Percentiles rank a stretch among this genome's conserved stretches.
These are phyloP conservation scores for Achatina immaculata DNA, from an alignment of 1,140 invertebrate species.

Conservation along the genomic window DNA sequence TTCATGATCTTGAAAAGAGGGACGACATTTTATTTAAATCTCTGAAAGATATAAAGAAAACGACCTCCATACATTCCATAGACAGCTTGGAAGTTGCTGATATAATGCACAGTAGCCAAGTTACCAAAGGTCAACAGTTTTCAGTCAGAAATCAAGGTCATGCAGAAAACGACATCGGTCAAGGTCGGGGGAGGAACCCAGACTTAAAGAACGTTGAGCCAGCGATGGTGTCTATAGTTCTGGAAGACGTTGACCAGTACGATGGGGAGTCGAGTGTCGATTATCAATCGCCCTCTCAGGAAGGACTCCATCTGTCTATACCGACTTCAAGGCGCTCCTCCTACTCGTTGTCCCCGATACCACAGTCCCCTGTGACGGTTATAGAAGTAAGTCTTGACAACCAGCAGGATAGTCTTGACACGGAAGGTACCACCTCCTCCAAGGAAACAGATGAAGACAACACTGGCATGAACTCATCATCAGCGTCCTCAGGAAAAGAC, in stretches of 20 bases:
- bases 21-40: too few species aligned
- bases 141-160: background rate
- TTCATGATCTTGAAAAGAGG: too few species aligned
- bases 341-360: constrained; percentile 55
- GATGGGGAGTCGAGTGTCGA: background rate
- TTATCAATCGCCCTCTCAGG: background rate
- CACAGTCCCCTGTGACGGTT: constrained; percentile 63
- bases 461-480: background rate
- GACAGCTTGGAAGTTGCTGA: constrained; percentile 62
- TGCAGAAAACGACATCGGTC: background rate
- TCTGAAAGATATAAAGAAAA: too few species aligned
- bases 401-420: constrained; percentile 60
- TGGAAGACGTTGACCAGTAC: constrained; percentile 47
- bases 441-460: constrained; percentile 39
- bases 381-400: constrained; percentile 66
- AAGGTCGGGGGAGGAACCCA: background rate
- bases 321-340: constrained; percentile 51
- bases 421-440: constrained; percentile 44
- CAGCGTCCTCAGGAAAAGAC: background rate
- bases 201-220: constrained; percentile 46
- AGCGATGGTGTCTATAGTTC: constrained; percentile 53
- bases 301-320: background rate
- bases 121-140: background rate
- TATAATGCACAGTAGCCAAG: constrained; percentile 48
- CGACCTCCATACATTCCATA: constrained; percentile 40